A percentile compares a stretch with the other conserved stretches of the same genome.
phyloP scores from a whole-genome alignment of 2,113 vertebrate species.

The Mustela nigripes region DNA sequence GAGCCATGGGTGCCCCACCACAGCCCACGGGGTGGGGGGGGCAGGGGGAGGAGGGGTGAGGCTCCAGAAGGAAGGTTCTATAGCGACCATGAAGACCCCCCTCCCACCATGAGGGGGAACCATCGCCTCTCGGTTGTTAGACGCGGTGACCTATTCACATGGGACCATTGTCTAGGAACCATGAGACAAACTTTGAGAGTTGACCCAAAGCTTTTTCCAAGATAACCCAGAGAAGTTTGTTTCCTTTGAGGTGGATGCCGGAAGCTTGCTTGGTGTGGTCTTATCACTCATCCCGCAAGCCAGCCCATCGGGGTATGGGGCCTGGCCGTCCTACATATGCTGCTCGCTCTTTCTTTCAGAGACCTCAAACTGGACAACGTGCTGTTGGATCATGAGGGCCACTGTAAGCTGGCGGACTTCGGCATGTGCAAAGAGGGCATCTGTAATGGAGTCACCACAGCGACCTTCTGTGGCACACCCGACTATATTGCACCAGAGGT shows the following conservation, averaged over 20 bases:
- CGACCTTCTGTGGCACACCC: slow-evolving; percentile 97
- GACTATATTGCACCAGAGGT: slow-evolving; percentile 99
- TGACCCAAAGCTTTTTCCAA: neutral
- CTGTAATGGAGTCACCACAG: slow-evolving; percentile 92
- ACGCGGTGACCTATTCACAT: neutral
- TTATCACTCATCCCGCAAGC: fast-evolving
- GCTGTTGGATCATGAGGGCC: slow-evolving; percentile 96
- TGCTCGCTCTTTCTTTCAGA: slow-evolving; percentile 86
- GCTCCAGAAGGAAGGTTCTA: neutral
- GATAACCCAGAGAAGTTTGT: neutral
- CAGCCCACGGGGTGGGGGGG: neutral
- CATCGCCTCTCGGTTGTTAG: neutral
- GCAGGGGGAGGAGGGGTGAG: neutral
- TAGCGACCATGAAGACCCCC: neutral
- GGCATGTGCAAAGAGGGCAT: slow-evolving; percentile 99
- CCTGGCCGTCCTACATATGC: neutral
- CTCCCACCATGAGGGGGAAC: fast-evolving
- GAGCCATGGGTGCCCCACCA: neutral
- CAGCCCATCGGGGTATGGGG: neutral
- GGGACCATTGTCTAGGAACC: neutral
- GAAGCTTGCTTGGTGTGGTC: neutral
- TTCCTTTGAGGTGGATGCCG: neutral
- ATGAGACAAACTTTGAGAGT: neutral
- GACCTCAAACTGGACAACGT: slow-evolving; percentile 99
- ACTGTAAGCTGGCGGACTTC: slow-evolving; percentile 99